A percentile compares a stretch with the other conserved stretches of the same genome.
Evolutionary conservation across 2,888 invertebrate genomes (phyloP).

Genomic region (Chrysodeixis includens): DNA sequence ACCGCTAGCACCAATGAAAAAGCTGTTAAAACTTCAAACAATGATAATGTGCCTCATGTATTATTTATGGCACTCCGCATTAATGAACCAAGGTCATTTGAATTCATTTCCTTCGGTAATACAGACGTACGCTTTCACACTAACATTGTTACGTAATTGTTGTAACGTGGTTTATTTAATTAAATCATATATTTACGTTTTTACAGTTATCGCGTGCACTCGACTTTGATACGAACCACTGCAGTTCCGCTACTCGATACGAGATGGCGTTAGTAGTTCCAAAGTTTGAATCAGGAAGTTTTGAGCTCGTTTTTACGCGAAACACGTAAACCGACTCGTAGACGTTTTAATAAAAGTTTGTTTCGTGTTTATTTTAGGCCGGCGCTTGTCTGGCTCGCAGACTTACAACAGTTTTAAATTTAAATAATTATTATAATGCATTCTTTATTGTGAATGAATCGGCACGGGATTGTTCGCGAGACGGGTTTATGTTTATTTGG

Average conservation of each 20-base stretch:
- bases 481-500: conserved; percentile 55
- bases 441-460: conserved; percentile 61
- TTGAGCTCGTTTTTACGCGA: conserved; percentile 63
- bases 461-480: conserved; percentile 37
- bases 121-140: conserved; percentile 66
- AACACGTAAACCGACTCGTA: conserved; percentile 70
- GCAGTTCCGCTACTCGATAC: conserved; percentile 78
- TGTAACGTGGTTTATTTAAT: conserved; percentile 53
- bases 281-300: conserved; percentile 28
- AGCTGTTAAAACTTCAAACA: conserved; percentile 76
- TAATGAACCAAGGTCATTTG: conserved; percentile 87
- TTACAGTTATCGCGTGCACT: conserved; percentile 43
- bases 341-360: conserved; percentile 79
- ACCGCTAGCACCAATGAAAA: conserved; percentile 70
- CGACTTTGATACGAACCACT: conserved; percentile 65
- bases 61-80: conserved; percentile 80
- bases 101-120: conserved; percentile 79
- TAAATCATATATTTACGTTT: conserved; percentile 45
- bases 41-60: conserved; percentile 83
- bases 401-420: conserved; percentile 70
- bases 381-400: conserved; percentile 67
- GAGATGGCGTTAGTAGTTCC: conserved; percentile 77
- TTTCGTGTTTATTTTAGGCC: conserved; percentile 77
- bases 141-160: conserved; percentile 61
- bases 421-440: conserved; percentile 71